These are phyloP conservation scores for Cremastinae sp. DNA, from an alignment of 2,888 invertebrate species.

Conservation along the genomic window DNA sequence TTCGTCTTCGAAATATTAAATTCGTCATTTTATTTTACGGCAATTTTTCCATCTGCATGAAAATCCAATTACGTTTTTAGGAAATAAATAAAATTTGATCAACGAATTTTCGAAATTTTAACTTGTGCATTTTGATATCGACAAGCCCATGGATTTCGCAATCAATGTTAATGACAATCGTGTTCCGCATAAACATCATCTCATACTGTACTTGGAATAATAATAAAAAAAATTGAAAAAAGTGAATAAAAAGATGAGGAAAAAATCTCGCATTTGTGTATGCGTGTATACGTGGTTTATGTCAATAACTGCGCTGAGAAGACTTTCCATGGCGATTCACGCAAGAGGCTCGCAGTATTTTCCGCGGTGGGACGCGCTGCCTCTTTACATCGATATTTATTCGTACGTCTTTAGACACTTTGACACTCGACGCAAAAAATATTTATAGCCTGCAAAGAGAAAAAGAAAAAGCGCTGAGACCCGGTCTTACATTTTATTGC, in stretches of 20 bases:
- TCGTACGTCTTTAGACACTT: conserved; percentile 20
- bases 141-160: background rate
- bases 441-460: conserved; percentile 31
- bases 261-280: conserved; percentile 8
- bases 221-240: background rate
- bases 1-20: too few relatives aligned
- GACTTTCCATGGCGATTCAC: too few relatives aligned
- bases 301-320: too few relatives aligned
- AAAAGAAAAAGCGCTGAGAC: conserved; percentile 9
- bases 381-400: background rate
- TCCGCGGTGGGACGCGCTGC: background rate
- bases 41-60: too few relatives aligned
- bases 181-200: conserved; percentile 16
- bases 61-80: too few relatives aligned
- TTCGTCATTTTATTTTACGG: too few relatives aligned
- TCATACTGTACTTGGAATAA: background rate
- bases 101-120: too few relatives aligned
- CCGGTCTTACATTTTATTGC: conserved; percentile 47
- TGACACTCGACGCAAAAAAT: conserved; percentile 45
- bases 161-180: conserved; percentile 34
- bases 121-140: background rate
- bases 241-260: conserved; percentile 1
- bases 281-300: background rate
- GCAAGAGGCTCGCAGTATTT: too few relatives aligned
- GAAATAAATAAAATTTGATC: too few relatives aligned